phyloP scores from a whole-genome alignment of 2,888 invertebrate genomes.

The Oxytorus armatus region DNA sequence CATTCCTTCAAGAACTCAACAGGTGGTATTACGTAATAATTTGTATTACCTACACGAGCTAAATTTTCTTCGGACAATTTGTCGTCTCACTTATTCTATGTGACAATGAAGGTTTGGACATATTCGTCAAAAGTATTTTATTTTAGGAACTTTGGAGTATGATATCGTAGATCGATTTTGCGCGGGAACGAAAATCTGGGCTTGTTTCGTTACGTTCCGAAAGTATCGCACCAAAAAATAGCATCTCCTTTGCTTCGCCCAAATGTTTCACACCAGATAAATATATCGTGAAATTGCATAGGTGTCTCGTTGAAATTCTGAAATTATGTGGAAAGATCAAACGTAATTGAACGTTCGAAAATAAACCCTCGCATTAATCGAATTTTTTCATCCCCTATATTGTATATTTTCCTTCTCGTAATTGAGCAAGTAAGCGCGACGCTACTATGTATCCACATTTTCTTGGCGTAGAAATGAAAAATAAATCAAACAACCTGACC shows the following conservation, averaged over 20 bases:
- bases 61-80: too few relatives aligned
- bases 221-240: background rate
- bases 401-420: background rate
- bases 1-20: too few relatives aligned
- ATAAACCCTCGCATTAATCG: background rate
- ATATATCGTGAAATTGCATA: too few relatives aligned
- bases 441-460: constrained; percentile 21
- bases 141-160: background rate
- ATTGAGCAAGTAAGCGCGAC: constrained; percentile 30
- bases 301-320: too few relatives aligned
- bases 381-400: background rate
- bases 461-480: constrained; percentile 49
- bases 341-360: background rate
- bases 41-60: too few relatives aligned
- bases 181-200: constrained; percentile 1
- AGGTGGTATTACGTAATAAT: too few relatives aligned
- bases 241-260: background rate
- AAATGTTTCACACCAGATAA: too few relatives aligned
- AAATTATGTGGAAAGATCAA: too few relatives aligned
- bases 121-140: too few relatives aligned
- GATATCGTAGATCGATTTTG: background rate
- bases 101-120: too few relatives aligned
- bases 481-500: constrained; percentile 8
- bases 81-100: too few relatives aligned
- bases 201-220: background rate